These are phyloP conservation scores for Leistus spinibarbis DNA, from an alignment of 2,888 invertebrate genomes.

Conservation along the genomic window DNA sequence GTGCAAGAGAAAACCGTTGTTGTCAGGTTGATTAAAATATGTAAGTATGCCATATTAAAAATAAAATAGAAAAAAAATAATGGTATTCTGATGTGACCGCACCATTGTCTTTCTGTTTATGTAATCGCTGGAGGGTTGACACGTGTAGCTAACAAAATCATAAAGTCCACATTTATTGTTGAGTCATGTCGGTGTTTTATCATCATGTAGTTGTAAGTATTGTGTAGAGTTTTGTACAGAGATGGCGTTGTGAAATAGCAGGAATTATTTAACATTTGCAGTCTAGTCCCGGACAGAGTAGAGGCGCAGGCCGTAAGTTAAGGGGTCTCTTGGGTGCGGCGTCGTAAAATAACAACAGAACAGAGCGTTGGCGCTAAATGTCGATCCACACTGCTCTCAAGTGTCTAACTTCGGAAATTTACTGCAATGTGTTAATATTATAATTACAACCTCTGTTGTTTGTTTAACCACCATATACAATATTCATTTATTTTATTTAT, in stretches of 20 bases:
- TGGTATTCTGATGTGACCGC: no score
- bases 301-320: slow-evolving; percentile 1
- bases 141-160: background rate
- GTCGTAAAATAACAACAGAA: slow-evolving; percentile 3
- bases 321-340: slow-evolving; percentile 7
- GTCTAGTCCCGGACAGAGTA: slow-evolving; percentile 1
- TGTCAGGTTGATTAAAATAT: no score
- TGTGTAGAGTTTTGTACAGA: background rate
- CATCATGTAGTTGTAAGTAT: background rate
- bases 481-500: background rate
- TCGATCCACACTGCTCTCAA: background rate
- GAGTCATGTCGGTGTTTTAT: background rate
- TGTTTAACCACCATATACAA: background rate
- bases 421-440: background rate
- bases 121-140: background rate
- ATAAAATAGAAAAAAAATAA: no score
- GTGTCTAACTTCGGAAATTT: background rate
- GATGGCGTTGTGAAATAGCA: background rate
- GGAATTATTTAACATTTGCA: slow-evolving; percentile 19
- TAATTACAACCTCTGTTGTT: background rate
- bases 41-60: no score
- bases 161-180: background rate
- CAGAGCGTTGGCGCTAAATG: background rate
- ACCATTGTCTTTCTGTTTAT: no score
- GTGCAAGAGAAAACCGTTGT: no score